Evolutionary conservation across 2,797 vertebrate genomes (phyloP).

Genomic region (Limnodromus scolopaceus): DNA sequence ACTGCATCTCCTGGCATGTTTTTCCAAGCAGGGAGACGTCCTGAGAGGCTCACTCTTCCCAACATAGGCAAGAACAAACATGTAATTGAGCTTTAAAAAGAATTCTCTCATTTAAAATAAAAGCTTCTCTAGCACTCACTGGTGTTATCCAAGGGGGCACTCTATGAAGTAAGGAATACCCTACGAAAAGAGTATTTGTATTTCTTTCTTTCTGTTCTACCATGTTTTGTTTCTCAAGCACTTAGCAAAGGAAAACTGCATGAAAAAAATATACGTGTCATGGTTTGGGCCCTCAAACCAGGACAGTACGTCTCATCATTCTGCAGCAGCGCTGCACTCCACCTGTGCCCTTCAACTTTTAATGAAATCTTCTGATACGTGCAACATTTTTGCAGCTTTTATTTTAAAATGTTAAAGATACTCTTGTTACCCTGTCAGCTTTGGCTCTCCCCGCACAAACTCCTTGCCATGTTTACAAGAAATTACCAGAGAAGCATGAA

Average conservation of each 20-base stretch:
- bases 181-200: not conserved
- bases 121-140: not conserved
- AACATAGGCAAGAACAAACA: not conserved
- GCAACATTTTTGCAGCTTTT: not conserved
- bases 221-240: not conserved
- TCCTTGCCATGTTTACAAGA: not conserved
- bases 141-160: not conserved
- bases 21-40: not conserved
- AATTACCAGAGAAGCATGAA: not conserved
- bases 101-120: not conserved
- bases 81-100: not conserved
- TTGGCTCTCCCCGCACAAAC: not conserved
- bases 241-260: not conserved
- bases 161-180: not conserved
- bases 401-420: not conserved
- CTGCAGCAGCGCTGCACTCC: not conserved
- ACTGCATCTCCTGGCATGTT: not conserved
- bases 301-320: not conserved
- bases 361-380: not conserved
- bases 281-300: not conserved
- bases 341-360: not conserved
- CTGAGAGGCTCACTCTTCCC: not conserved
- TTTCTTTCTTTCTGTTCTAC: not conserved
- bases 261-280: not conserved
- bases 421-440: not conserved